Evolutionary conservation across 2,888 invertebrate genomes (phyloP).

Genomic region (Cosmia pyralina): DNA sequence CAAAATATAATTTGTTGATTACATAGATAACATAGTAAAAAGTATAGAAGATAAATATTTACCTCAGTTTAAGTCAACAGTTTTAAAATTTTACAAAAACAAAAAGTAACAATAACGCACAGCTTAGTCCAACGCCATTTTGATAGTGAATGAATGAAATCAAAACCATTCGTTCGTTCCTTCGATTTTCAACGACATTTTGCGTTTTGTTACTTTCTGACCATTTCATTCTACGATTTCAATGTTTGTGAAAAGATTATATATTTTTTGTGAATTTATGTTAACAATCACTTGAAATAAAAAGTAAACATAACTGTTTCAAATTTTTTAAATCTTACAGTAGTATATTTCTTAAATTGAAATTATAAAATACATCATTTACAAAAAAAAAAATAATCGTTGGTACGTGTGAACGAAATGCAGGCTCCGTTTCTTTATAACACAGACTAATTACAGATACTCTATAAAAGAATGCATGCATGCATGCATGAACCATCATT

Average conservation of each 20-base stretch:
- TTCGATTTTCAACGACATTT: conserved; percentile 49
- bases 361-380: neutral
- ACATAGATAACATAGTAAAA: neutral
- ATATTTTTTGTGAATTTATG: neutral
- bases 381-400: neutral
- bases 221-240: too few species aligned
- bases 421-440: conserved; percentile 16
- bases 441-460: too few species aligned
- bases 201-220: conserved; percentile 66
- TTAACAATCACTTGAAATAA: neutral
- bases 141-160: conserved; percentile 67
- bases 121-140: conserved; percentile 87
- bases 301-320: rapidly evolving
- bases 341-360: neutral
- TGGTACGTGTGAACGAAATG: conserved; percentile 39
- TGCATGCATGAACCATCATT: neutral
- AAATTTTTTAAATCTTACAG: neutral
- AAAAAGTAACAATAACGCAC: conserved; percentile 81
- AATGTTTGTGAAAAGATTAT: neutral
- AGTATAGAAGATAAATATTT: conserved; percentile 58
- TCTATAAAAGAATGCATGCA: too few species aligned
- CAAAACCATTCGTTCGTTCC: conserved; percentile 8
- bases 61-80: conserved; percentile 83
- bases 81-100: conserved; percentile 83
- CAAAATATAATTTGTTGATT: neutral